These are phyloP conservation scores for Luperina nickerlii DNA, from an alignment of 2,888 invertebrate species.

Conservation along the genomic window DNA sequence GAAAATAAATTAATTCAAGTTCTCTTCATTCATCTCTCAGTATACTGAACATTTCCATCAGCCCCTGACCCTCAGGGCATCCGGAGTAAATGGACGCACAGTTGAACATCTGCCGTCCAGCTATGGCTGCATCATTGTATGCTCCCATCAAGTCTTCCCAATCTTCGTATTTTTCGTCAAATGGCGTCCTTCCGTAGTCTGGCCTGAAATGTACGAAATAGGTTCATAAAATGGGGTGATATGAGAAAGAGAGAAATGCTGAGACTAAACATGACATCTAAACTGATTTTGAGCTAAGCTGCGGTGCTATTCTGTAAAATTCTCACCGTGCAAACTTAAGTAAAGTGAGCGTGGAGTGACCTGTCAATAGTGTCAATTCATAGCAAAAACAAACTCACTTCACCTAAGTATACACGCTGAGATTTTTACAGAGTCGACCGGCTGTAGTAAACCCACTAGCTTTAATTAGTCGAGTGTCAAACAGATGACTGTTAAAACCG, in stretches of 20 bases:
- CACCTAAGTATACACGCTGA: no score
- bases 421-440: no score
- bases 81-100: conserved; percentile 91
- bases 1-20: neutral
- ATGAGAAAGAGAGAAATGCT: neutral
- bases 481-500: neutral
- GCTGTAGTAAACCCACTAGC: neutral
- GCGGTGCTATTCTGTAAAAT: no score
- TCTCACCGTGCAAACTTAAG: no score
- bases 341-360: no score
- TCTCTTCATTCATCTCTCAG: conserved; percentile 76
- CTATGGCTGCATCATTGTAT: conserved; percentile 91
- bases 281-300: neutral
- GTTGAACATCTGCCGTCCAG: conserved; percentile 92
- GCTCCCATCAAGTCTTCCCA: conserved; percentile 77
- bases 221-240: neutral
- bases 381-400: no score
- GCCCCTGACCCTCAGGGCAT: conserved; percentile 91
- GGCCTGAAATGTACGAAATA: conserved; percentile 85
- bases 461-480: neutral
- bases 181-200: conserved; percentile 88
- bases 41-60: conserved; percentile 91
- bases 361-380: no score
- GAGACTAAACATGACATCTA: no score
- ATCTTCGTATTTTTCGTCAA: conserved; percentile 83